Base-by-base conservation (phyloP, 2,888 invertebrate genomes). In the Megastigmus dorsalis region DNA sequence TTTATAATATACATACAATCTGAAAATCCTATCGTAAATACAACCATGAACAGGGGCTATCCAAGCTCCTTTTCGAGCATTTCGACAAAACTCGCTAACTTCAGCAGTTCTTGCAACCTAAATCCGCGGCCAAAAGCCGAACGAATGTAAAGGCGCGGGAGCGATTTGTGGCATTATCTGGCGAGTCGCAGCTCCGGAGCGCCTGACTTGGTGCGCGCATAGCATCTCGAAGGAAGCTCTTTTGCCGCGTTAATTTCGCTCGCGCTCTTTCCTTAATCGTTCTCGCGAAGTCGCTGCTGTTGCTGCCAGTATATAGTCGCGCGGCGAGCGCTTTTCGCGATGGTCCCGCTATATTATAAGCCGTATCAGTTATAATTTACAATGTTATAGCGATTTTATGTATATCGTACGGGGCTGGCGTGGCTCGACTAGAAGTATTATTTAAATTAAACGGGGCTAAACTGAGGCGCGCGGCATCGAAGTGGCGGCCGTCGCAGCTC, bases 391-490 rank as follows among this genome's bases (percentile, higher is more conserved):
- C 88, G 84, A 87, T 88, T 88, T 87, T 88, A 88, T 88, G 88
- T 88, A 88, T 87, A 88, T 88, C 87, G 86, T 77, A n/a, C 80
- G 80, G 82, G 80, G 83, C 81, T 55, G 50, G 81, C 80, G 84
- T n/a, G n/a, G n/a, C n/a, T n/a, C n/a, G n/a, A n/a, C n/a, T n/a
- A 84, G 85, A 87, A 88, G 87, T 86, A 88, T 88, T 88, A 88
- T 88, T 88, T 88, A 88, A 88, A 88, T 88, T 88, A 88, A 88
- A 88, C 88, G 87, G 85, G 85, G 87, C 86, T 87, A 87, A 87
- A 88, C 86, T 86, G 87, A 85, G n/a, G 86, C 86, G 86, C 38
- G 77, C 74, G 65, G 45, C 60, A 9, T 57, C 43, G 67, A 54
- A 59, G 79, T 72, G 76, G 74, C 75, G 77, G 77, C 74, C 73